phyloP scores from a whole-genome alignment of 2,797 vertebrate genomes.

The Chaenodraco wilsoni region DNA sequence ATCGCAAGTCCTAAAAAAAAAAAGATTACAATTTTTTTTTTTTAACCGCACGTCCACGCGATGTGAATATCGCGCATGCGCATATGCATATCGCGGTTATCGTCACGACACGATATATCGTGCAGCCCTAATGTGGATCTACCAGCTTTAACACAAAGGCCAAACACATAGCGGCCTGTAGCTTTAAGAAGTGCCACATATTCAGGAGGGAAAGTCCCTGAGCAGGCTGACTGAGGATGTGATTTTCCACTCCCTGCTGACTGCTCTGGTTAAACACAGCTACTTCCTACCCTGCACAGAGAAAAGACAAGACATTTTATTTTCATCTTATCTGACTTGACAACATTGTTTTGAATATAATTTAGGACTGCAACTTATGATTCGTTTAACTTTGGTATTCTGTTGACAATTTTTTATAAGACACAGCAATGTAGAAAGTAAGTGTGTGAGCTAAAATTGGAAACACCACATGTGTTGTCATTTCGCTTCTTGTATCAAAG shows the following conservation, averaged over 20 bases:
- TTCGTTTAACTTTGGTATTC: neutral
- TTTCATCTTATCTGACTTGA: neutral
- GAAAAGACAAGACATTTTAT: conserved; percentile 10
- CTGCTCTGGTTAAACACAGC: conserved; percentile 59
- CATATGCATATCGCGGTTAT: too few species aligned
- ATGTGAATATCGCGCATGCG: too few species aligned
- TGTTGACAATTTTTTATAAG: neutral
- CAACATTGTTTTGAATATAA: neutral
- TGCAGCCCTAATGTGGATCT: neutral
- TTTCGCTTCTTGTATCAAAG: neutral
- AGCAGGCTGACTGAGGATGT: conserved; percentile 68
- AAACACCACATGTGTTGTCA: neutral
- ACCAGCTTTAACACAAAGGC: conserved; percentile 21
- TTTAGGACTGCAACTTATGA: neutral
- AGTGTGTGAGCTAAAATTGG: conserved; percentile 1
- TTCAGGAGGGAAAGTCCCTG: conserved; percentile 77
- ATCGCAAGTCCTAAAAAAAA: too few species aligned
- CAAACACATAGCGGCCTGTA: conserved; percentile 50
- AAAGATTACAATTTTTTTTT: too few species aligned
- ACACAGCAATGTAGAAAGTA: neutral
- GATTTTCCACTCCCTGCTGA: conserved; percentile 73
- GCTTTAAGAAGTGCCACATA: conserved; percentile 76
- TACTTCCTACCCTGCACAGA: conserved; percentile 32
- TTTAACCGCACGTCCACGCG: too few species aligned
- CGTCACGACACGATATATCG: too few species aligned